Evolutionary conservation across 2,113 vertebrate species (phyloP).

Genomic region (Nothobranchius kuhntae): DNA sequence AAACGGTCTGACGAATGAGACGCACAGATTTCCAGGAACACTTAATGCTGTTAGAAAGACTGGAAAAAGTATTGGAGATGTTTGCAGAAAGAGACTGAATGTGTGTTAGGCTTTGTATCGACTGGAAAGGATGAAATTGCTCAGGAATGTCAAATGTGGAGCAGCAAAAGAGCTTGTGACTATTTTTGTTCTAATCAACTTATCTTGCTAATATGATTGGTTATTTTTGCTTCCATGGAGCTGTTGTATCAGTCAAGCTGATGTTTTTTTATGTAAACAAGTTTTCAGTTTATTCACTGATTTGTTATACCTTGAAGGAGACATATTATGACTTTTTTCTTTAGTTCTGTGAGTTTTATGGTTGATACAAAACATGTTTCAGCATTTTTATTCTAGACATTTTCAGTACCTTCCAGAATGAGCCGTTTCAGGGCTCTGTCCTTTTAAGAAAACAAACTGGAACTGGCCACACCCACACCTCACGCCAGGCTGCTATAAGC

Average conservation of each 20-base stretch:
- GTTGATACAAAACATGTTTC: no score
- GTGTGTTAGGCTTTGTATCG: slow-evolving; percentile 53
- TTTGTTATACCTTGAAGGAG: neutral
- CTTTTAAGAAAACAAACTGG: no score
- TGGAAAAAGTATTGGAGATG: slow-evolving; percentile 61
- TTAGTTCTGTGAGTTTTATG: no score
- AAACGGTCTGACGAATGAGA: slow-evolving; percentile 67
- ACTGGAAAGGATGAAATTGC: slow-evolving; percentile 31
- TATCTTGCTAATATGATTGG: neutral
- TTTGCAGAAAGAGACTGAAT: slow-evolving; percentile 55
- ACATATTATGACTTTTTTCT: no score
- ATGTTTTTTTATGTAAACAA: neutral
- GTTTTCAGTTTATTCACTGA: neutral
- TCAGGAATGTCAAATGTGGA: slow-evolving; percentile 4
- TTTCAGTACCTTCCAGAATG: no score
- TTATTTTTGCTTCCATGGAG: neutral
- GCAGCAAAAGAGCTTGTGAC: neutral
- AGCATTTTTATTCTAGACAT: no score
- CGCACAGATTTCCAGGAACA: slow-evolving; percentile 50
- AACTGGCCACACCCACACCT: no score
- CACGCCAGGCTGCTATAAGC: no score
- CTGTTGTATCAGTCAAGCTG: neutral
- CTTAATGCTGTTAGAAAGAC: slow-evolving; percentile 72
- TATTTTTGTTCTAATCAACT: slow-evolving; percentile 4
- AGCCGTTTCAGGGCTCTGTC: no score